These are phyloP conservation scores for Drosophila phalerata DNA, from an alignment of 2,888 invertebrate species.

Conservation along the genomic window DNA sequence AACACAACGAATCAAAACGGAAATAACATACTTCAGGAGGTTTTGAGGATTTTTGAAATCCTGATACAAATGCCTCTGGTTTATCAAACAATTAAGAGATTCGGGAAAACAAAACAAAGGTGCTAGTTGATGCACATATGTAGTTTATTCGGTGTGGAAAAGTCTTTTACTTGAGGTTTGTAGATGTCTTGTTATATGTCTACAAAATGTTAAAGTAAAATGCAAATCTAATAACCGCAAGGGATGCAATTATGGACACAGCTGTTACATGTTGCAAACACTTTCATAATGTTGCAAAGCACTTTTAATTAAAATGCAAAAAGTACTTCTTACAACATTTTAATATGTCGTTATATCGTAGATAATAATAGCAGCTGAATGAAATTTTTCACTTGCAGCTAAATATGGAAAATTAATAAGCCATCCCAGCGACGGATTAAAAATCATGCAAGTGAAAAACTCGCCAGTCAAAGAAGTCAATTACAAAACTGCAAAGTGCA, in stretches of 20 bases:
- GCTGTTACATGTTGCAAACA: constrained; percentile 26
- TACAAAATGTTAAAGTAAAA: background rate
- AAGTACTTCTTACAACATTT: constrained; percentile 15
- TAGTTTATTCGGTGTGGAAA: background rate
- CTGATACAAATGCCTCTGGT: constrained; percentile 3
- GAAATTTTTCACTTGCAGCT: background rate
- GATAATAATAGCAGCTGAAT: background rate
- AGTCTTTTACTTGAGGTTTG: background rate
- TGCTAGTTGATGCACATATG: background rate
- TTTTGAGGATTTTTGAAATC: background rate
- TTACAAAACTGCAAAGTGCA: constrained; percentile 26
- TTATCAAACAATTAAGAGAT: constrained; percentile 17
- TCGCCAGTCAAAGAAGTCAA: constrained; percentile 49
- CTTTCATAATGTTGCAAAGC: constrained; percentile 27
- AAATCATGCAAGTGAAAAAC: constrained; percentile 45
- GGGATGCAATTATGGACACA: constrained; percentile 5
- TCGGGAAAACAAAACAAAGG: background rate
- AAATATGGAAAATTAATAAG: background rate
- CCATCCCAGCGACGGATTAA: constrained; percentile 37
- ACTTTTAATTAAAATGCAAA: constrained; percentile 55
- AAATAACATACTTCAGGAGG: background rate
- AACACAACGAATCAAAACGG: background rate
- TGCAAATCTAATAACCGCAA: constrained; percentile 5
- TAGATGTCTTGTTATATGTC: background rate
- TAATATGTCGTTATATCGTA: background rate